phyloP scores from a whole-genome alignment of 2,113 vertebrate genomes.

The Scortum barcoo region DNA sequence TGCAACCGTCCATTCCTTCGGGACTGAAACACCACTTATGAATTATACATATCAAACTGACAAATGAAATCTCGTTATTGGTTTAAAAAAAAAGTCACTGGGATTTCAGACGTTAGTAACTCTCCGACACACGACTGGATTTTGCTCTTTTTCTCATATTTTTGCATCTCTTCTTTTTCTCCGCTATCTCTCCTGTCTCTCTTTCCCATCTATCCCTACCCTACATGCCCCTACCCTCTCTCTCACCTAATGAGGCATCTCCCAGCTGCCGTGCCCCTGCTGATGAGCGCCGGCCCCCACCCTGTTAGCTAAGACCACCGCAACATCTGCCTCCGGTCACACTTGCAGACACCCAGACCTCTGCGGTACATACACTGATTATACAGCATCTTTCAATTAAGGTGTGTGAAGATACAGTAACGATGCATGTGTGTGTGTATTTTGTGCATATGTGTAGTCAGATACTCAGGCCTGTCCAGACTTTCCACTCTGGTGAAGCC shows the following conservation, averaged over 20 bases:
- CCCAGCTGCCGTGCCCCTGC: conserved; percentile 29
- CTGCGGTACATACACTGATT: conserved; percentile 3
- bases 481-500: conserved; percentile 51
- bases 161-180: conserved; percentile 1
- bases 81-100: conserved; percentile 15
- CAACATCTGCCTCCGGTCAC: conserved; percentile 58
- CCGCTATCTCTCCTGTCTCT: not conserved
- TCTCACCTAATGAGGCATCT: conserved; percentile 60
- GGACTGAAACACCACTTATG: conserved; percentile 28
- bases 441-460: conserved; percentile 15
- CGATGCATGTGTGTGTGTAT: not conserved
- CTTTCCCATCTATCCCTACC: not conserved
- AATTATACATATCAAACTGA: conserved; percentile 44
- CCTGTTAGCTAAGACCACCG: conserved; percentile 46
- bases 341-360: conserved; percentile 39
- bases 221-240: conserved; percentile 23
- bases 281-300: conserved; percentile 49
- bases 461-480: conserved; percentile 32
- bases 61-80: conserved; percentile 40
- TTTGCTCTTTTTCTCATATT: not conserved
- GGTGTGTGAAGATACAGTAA: conserved; percentile 9
- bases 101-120: conserved; percentile 8
- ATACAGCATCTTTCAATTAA: conserved; percentile 44
- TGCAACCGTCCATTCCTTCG: conserved; percentile 19
- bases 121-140: not conserved